These are phyloP conservation scores for Entomobrya multifasciata DNA, from an alignment of 2,888 invertebrate species.

Conservation along the genomic window DNA sequence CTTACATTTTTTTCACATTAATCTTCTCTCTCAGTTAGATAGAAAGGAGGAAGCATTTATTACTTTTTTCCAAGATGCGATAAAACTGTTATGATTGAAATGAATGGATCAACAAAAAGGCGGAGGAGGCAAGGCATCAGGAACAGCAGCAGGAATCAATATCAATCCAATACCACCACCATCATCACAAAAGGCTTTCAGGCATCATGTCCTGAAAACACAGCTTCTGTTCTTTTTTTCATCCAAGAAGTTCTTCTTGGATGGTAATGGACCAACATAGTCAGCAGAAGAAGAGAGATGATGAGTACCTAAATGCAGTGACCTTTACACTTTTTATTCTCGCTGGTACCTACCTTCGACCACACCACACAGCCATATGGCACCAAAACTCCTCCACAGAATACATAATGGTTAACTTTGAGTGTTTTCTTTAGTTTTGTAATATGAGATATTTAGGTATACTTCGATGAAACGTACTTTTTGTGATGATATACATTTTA, in stretches of 20 bases:
- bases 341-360: background rate
- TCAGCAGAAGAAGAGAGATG: background rate
- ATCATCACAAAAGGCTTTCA: background rate
- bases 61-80: background rate
- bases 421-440: too few relatives aligned
- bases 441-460: conserved; percentile 22
- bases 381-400: conserved; percentile 14
- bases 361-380: background rate
- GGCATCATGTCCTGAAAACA: background rate
- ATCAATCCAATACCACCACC: background rate
- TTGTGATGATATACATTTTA: background rate
- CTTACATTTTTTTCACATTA: background rate
- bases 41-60: too few relatives aligned
- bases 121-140: background rate
- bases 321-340: conserved; percentile 62
- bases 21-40: background rate
- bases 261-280: too few relatives aligned
- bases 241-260: too few relatives aligned
- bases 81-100: background rate
- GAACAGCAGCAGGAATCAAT: conserved; percentile 5
- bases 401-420: too few relatives aligned
- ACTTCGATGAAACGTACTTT: background rate
- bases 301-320: conserved; percentile 24
- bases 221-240: too few relatives aligned
- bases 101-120: conserved; percentile 18